A percentile compares a stretch with the other conserved stretches of the same genome.
phyloP scores from a whole-genome alignment of 2,888 invertebrate genomes.

The Baronia brevicornis region DNA sequence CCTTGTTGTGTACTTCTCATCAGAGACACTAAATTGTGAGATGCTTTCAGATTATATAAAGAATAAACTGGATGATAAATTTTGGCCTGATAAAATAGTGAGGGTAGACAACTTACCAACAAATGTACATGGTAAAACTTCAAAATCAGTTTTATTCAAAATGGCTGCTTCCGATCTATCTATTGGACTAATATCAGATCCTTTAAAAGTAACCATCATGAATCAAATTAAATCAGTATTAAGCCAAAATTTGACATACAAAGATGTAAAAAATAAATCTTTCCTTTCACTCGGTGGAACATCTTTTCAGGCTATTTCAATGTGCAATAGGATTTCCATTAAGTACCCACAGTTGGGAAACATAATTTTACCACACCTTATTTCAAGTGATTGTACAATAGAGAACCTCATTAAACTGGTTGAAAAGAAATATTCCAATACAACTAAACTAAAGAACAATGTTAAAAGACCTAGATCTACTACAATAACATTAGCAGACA shows the following conservation, averaged over 20 bases:
- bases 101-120: slow-evolving; percentile 76
- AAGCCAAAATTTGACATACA: slow-evolving; percentile 35
- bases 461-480: slow-evolving; percentile 31
- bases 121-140: slow-evolving; percentile 83
- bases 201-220: slow-evolving; percentile 30
- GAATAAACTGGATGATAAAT: slow-evolving; percentile 60
- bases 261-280: slow-evolving; percentile 53
- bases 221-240: slow-evolving; percentile 41
- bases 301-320: slow-evolving; percentile 80
- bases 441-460: slow-evolving; percentile 31
- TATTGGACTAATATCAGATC: slow-evolving; percentile 24
- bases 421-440: slow-evolving; percentile 33
- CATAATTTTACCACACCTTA: slow-evolving; percentile 69
- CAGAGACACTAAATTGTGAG: slow-evolving; percentile 45
- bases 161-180: slow-evolving; percentile 36
- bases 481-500: slow-evolving; percentile 16
- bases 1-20: slow-evolving; percentile 68
- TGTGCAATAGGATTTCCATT: slow-evolving; percentile 75
- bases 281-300: slow-evolving; percentile 81
- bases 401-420: slow-evolving; percentile 43
- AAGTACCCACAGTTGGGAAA: slow-evolving; percentile 53
- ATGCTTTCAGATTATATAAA: slow-evolving; percentile 54
- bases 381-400: slow-evolving; percentile 62
- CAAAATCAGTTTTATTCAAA: slow-evolving; percentile 55
- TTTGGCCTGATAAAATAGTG: slow-evolving; percentile 80